Evolutionary conservation across 2,888 invertebrate genomes (phyloP).

Genomic region (Sipha maydis): DNA sequence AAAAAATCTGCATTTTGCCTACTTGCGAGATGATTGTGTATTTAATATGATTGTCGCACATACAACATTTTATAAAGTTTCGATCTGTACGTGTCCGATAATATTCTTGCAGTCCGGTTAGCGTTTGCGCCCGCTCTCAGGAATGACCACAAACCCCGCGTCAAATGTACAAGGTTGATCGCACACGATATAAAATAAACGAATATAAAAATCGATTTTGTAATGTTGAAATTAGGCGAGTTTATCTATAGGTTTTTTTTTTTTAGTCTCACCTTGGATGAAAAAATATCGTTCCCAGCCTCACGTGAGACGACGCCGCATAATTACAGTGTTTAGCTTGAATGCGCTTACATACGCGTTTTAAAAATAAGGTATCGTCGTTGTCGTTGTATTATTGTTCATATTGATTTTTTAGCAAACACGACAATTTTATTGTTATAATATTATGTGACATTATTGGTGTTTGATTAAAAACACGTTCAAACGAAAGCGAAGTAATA

Average conservation of each 20-base stretch:
- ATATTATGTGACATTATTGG: background rate
- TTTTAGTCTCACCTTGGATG: constrained; percentile 25
- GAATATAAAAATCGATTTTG: background rate
- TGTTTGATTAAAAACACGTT: background rate
- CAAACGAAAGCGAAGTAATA: no score
- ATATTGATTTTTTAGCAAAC: background rate
- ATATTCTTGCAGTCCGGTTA: background rate
- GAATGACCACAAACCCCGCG: background rate
- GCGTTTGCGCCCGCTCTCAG: background rate
- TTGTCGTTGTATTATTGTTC: no score
- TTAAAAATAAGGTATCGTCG: background rate
- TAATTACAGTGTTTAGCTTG: background rate
- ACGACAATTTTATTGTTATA: background rate
- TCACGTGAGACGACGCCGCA: background rate
- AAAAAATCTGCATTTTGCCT: no score
- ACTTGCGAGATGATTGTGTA: no score
- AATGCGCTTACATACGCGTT: background rate
- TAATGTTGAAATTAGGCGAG: constrained; percentile 12
- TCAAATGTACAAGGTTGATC: background rate
- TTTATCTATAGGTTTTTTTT: background rate
- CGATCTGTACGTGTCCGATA: background rate
- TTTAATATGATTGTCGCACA: no score
- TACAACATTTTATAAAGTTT: background rate
- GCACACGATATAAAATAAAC: constrained; percentile 8
- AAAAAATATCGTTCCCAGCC: background rate